Conservation (phyloP, 2,888 invertebrate genomes). For the Diploptera punctata region DNA sequence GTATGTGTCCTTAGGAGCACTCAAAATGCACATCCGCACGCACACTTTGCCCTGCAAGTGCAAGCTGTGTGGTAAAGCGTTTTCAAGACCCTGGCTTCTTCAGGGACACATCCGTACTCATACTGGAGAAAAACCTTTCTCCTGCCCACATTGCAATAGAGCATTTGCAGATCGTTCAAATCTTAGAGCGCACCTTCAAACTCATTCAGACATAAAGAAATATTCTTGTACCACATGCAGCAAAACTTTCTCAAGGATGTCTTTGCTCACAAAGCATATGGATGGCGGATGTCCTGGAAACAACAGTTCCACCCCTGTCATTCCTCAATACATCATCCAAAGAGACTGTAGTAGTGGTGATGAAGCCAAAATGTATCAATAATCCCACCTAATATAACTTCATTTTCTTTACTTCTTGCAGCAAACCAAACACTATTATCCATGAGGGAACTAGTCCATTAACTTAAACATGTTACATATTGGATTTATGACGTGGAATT, state of each 20-base stretch:
- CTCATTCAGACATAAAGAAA: constrained; percentile 97
- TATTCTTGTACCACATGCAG: constrained; percentile 93
- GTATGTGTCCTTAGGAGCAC: constrained; percentile 92
- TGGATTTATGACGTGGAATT: no score
- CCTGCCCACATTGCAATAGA: constrained; percentile 92
- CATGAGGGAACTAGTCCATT: constrained; percentile 4
- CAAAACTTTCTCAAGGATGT: constrained; percentile 97
- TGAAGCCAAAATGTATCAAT: constrained; percentile 8
- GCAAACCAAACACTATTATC: not conserved
- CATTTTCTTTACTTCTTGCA: not conserved
- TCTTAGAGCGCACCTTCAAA: constrained; percentile 94
- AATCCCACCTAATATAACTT: not conserved
- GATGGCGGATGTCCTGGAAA: constrained; percentile 81
- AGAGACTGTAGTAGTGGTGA: constrained; percentile 19
- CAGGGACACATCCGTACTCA: constrained; percentile 98
- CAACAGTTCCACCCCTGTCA: not conserved
- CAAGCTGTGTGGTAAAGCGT: constrained; percentile 94
- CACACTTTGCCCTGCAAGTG: constrained; percentile 98
- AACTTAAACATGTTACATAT: no score
- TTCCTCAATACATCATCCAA: constrained; percentile 5
- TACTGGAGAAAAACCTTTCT: constrained; percentile 98
- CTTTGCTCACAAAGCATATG: constrained; percentile 89
- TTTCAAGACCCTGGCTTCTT: constrained; percentile 95
- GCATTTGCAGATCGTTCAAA: constrained; percentile 98
- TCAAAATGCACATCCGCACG: constrained; percentile 99